A percentile compares a stretch with the other conserved stretches of the same genome.
Conservation (phyloP, 1,140 invertebrate genomes). For the Notospermus geniculatus region DNA sequence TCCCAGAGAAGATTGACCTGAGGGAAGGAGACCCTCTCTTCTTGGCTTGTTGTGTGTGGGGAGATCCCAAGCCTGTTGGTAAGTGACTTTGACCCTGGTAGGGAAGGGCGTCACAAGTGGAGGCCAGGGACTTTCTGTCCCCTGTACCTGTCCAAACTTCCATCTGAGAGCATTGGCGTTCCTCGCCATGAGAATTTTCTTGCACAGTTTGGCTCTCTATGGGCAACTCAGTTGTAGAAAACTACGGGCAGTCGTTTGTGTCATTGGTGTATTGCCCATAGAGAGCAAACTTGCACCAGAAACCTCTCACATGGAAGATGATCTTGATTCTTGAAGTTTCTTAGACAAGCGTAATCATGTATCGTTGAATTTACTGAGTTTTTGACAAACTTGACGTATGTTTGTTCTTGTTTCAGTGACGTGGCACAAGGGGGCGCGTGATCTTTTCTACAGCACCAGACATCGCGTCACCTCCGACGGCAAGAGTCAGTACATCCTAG, state of each 20-base stretch:
- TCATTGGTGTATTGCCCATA: too few relatives aligned
- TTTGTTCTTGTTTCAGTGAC: slow-evolving; percentile 52
- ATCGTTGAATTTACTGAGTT: background rate
- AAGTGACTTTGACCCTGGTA: too few relatives aligned
- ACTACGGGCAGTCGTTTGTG: too few relatives aligned
- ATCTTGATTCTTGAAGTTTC: background rate
- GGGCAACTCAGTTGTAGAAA: too few relatives aligned
- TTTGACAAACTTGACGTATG: slow-evolving; percentile 1
- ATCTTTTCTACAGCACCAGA: slow-evolving; percentile 73
- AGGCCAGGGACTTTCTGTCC: background rate
- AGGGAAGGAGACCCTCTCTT: slow-evolving; percentile 44
- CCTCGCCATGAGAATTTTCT: background rate
- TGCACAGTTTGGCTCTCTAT: too few relatives aligned
- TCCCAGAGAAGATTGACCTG: slow-evolving; percentile 42
- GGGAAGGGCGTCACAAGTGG: too few relatives aligned
- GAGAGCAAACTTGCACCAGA: too few relatives aligned
- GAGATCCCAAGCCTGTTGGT: slow-evolving; percentile 45
- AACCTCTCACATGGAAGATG: too few relatives aligned
- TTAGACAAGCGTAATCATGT: background rate
- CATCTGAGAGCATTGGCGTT: background rate
- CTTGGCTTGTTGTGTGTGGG: slow-evolving; percentile 44
- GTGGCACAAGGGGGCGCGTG: slow-evolving; percentile 91
- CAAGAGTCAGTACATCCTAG: slow-evolving; percentile 65
- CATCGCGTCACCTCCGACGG: slow-evolving; percentile 81
- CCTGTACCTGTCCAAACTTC: background rate